Evolutionary conservation across 35 echinoderm and acorn worm genomes (phyloP), one percentile per base, ranked within the genome.

Genomic region (Strongylocentrotus purpuratus): DNA sequence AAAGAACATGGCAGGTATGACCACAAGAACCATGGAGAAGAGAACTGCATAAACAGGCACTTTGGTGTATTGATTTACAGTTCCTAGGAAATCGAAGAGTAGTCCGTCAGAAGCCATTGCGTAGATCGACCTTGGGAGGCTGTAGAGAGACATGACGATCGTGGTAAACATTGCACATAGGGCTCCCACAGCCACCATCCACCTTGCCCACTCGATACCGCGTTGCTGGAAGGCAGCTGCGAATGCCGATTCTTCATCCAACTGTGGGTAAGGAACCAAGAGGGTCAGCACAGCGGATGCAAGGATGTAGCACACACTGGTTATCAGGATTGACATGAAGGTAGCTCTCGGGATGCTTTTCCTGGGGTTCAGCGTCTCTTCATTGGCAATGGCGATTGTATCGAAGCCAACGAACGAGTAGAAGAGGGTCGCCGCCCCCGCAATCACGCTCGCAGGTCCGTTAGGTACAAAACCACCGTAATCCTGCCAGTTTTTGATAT

Each of bases 41-140:
- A 97, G 8, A 28, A 95, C 94, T 60, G 94, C 61, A 78, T 94
- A 45, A 8, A 97, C 33, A 45, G 96, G 96, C 8, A 95, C 92
- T 89, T 91, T 70, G 35, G 94, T 97, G 18, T 70, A 48, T 28
- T 65, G 25, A 89, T 95, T 87, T 13, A 97, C 46, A 5, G 2
- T 47, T 7, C 86, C 85, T 78, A 97, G 95, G 17, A 46, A 94
- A 14, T 50, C 33, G 45, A 95, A 97, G 28, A 97, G 91, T 50
- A 97, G 33, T 50, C 96, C 96, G 28, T 97, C 96, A 25, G 14
- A 88, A 55, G 94, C 91, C 96, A 97, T 97, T 6, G 96, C 96
- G 86, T 95, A 97, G 14, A 95, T 86, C 32, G 90, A 88, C 46
- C 96, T 86, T 45, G 94, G 94, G 20, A 97, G n/a, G 25, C 86